Evolutionary conservation across 2,888 invertebrate species (phyloP).

Genomic region (Gymnosoma rotundatum): DNA sequence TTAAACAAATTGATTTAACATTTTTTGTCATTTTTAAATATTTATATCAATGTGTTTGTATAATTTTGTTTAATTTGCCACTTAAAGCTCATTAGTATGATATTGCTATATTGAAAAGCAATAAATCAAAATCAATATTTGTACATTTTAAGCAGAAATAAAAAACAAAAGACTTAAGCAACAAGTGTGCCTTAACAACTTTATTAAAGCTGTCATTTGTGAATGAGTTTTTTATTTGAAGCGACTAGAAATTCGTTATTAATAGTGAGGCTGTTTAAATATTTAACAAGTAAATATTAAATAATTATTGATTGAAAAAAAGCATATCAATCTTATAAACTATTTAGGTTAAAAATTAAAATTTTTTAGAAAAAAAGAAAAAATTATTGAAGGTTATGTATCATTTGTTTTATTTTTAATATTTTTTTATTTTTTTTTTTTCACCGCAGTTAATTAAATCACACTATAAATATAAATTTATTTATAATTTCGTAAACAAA

Average conservation of each 20-base stretch:
- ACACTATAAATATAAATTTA: too few species aligned
- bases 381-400: too few species aligned
- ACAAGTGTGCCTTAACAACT: constrained; percentile 23
- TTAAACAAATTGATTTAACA: constrained; percentile 22
- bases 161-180: constrained; percentile 33
- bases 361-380: neutral
- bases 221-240: constrained; percentile 10
- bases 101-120: constrained; percentile 4
- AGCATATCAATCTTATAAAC: neutral
- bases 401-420: too few species aligned
- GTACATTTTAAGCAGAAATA: constrained; percentile 1
- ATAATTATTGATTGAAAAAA: constrained; percentile 15
- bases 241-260: constrained; percentile 8
- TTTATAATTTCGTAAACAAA: too few species aligned
- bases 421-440: too few species aligned
- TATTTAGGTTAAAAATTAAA: constrained; percentile 15
- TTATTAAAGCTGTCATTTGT: constrained; percentile 28
- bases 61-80: constrained; percentile 46
- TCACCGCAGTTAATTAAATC: too few species aligned
- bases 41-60: neutral
- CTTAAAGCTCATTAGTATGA: constrained; percentile 43
- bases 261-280: neutral
- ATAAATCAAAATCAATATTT: constrained; percentile 49
- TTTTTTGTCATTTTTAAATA: constrained; percentile 1
- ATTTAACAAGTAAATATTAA: constrained; percentile 4